Evolutionary conservation across 2,113 vertebrate species (phyloP).

Genomic region (Agapornis roseicollis): DNA sequence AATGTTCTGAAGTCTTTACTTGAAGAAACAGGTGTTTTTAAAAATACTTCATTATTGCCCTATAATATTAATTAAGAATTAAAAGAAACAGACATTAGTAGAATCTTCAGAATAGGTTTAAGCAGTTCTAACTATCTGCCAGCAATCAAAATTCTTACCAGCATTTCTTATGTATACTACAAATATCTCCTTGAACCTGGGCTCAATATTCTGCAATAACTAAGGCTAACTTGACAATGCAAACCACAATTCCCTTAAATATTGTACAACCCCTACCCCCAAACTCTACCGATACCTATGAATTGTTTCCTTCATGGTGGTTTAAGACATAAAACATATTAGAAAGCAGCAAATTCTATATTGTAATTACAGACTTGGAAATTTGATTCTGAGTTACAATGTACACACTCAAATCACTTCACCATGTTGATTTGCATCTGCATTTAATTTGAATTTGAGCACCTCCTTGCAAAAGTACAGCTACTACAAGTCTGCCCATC

Average conservation of each 20-base stretch:
- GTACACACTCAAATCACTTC: background rate
- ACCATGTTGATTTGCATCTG: background rate
- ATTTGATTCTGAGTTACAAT: background rate
- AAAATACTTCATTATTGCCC: slow-evolving; percentile 67
- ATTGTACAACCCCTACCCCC: background rate
- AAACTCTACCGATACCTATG: background rate
- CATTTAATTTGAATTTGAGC: background rate
- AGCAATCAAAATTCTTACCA: background rate
- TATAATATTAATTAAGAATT: slow-evolving; percentile 36
- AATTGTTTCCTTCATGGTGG: background rate
- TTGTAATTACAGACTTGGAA: background rate
- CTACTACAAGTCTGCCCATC: background rate
- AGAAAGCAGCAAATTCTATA: background rate
- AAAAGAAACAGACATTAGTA: slow-evolving; percentile 32
- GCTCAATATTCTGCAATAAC: background rate
- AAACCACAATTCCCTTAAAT: background rate
- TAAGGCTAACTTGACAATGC: background rate
- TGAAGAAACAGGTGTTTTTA: slow-evolving; percentile 55
- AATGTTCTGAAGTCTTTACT: slow-evolving; percentile 66
- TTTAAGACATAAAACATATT: background rate
- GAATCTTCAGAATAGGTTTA: background rate
- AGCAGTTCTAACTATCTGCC: background rate
- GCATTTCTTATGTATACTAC: background rate
- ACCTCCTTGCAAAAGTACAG: background rate
- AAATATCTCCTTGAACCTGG: background rate